Conservation (phyloP, 2,888 invertebrate genomes). For the Trissoscelio sp. region DNA sequence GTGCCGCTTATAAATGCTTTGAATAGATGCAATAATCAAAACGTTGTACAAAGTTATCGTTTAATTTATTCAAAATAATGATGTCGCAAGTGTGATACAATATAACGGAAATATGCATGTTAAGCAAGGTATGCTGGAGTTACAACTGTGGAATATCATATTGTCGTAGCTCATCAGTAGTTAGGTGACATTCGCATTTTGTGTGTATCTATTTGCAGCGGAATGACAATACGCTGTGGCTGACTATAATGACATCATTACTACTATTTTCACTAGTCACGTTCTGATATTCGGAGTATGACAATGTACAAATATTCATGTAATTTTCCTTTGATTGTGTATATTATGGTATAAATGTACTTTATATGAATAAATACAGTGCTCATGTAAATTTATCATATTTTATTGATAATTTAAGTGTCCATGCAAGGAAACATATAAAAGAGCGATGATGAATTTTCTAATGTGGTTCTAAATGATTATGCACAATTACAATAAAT, state of each 20-base stretch:
- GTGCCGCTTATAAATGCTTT: slow-evolving; percentile 3
- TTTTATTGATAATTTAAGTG: no score
- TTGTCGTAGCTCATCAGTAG: slow-evolving; percentile 57
- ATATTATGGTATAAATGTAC: slow-evolving; percentile 2
- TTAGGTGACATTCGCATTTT: slow-evolving; percentile 58
- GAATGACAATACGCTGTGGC: slow-evolving; percentile 42
- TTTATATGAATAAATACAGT: not conserved
- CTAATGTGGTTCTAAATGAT: no score
- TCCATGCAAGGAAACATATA: no score
- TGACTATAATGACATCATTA: slow-evolving; percentile 50
- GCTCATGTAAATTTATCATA: no score
- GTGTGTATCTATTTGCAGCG: slow-evolving; percentile 26
- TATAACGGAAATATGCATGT: slow-evolving; percentile 47
- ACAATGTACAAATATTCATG: slow-evolving; percentile 44
- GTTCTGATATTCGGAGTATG: slow-evolving; percentile 38
- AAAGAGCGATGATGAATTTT: no score
- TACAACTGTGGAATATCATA: slow-evolving; percentile 43
- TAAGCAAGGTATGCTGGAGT: slow-evolving; percentile 26
- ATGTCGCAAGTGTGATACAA: slow-evolving; percentile 36
- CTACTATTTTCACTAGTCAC: slow-evolving; percentile 56
- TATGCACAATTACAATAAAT: no score
- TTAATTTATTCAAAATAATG: slow-evolving; percentile 46
- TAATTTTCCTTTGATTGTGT: slow-evolving; percentile 31
- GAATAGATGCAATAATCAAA: slow-evolving; percentile 1
- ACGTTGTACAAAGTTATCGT: slow-evolving; percentile 22